phyloP scores from a whole-genome alignment of 2,113 vertebrate species.

The Apistogramma diplotaenia region DNA sequence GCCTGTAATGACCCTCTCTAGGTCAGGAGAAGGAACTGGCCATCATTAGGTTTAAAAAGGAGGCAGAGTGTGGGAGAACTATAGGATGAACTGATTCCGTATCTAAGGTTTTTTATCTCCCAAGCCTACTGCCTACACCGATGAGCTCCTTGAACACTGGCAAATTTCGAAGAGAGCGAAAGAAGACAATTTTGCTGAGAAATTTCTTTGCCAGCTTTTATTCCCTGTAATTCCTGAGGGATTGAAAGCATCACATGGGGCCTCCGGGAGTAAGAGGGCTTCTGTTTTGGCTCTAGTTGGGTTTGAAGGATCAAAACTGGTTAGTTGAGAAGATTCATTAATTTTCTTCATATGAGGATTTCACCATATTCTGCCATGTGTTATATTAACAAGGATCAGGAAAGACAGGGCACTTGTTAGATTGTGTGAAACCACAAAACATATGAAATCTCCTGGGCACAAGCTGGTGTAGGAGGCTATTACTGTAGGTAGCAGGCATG shows the following conservation, averaged over 20 bases:
- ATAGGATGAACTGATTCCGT: background rate
- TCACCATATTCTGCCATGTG: background rate
- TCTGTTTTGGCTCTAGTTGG: slow-evolving; percentile 2
- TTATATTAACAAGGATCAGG: background rate
- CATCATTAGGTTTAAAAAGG: background rate
- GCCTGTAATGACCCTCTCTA: background rate
- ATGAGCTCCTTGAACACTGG: background rate
- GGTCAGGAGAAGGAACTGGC: background rate
- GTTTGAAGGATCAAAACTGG: slow-evolving; percentile 1
- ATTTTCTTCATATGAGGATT: background rate
- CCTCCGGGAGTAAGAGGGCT: background rate
- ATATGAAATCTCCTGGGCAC: background rate
- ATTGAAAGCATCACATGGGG: background rate
- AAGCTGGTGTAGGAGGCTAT: background rate
- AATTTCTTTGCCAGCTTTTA: background rate
- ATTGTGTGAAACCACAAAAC: slow-evolving; percentile 6
- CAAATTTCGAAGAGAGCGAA: background rate
- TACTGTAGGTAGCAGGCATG: background rate
- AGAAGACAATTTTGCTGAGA: background rate
- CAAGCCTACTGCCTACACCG: background rate
- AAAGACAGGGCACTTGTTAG: background rate
- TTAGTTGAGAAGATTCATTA: background rate
- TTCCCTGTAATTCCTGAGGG: background rate
- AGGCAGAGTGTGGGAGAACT: background rate
- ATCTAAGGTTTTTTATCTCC: background rate